Evolutionary conservation across 2,113 vertebrate genomes (phyloP).

Genomic region (Phyllostomus hastatus): DNA sequence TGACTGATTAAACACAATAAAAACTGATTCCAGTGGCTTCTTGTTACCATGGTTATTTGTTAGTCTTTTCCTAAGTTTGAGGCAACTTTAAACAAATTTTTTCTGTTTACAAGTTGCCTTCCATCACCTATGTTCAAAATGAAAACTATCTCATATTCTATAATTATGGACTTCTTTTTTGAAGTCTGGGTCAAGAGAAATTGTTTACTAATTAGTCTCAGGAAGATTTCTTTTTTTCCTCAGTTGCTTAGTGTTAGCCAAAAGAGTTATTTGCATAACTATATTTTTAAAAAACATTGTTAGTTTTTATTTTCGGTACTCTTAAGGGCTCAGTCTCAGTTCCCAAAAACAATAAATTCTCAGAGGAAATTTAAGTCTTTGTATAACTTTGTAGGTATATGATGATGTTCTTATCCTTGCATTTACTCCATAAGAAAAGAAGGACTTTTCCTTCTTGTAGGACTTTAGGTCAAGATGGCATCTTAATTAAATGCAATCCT

Average conservation of each 20-base stretch:
- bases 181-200: neutral
- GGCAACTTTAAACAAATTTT: neutral
- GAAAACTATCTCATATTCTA: neutral
- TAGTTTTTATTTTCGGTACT: neutral
- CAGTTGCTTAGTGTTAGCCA: too few species aligned
- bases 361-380: neutral
- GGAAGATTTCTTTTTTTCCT: too few species aligned
- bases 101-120: neutral
- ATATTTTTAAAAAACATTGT: too few species aligned
- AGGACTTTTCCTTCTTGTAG: too few species aligned
- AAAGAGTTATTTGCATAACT: too few species aligned
- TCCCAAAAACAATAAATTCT: neutral
- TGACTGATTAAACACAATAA: neutral
- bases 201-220: neutral
- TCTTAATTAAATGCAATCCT: too few species aligned
- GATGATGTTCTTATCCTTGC: neutral
- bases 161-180: neutral
- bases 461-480: too few species aligned
- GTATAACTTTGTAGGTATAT: neutral
- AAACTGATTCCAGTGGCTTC: neutral
- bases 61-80: neutral
- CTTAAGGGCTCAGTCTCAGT: neutral
- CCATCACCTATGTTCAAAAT: neutral
- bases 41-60: neutral
- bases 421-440: neutral